These are phyloP conservation scores for Zygothrica quintamaculata DNA, from an alignment of 2,888 invertebrate genomes.

Conservation along the genomic window DNA sequence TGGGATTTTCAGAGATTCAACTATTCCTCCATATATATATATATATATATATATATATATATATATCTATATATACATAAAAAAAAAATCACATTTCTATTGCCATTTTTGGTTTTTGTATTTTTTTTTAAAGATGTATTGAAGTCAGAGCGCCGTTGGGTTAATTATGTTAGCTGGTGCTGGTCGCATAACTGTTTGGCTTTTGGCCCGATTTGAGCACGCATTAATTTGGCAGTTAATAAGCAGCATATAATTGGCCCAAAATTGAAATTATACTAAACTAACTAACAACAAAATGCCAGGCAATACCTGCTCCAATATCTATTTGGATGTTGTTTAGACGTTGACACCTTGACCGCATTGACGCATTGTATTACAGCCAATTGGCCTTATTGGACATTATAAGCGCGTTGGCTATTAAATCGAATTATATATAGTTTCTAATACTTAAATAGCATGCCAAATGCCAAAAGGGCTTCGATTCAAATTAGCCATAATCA, in stretches of 20 bases:
- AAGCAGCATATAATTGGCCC: conserved; percentile 59
- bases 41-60: too few species aligned
- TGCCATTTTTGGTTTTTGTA: conserved; percentile 18
- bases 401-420: conserved; percentile 53
- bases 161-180: conserved; percentile 62
- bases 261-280: conserved; percentile 53
- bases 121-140: too few species aligned
- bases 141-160: conserved; percentile 57
- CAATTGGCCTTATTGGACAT: conserved; percentile 70
- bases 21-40: conserved; percentile 1
- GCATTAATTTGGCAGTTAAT: conserved; percentile 64
- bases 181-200: conserved; percentile 60
- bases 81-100: conserved; percentile 44
- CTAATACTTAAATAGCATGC: conserved; percentile 48
- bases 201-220: conserved; percentile 56
- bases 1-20: conserved; percentile 28
- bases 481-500: conserved; percentile 17
- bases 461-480: conserved; percentile 61
- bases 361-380: conserved; percentile 61
- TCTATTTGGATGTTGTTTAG: conserved; percentile 10
- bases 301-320: neutral
- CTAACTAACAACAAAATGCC: conserved; percentile 29
- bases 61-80: too few species aligned
- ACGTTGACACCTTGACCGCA: conserved; percentile 73
- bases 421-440: conserved; percentile 51